Evolutionary conservation across 1,140 invertebrate species (phyloP), one percentile per base, ranked within the genome.

Genomic region (Brachystomella parvula): DNA sequence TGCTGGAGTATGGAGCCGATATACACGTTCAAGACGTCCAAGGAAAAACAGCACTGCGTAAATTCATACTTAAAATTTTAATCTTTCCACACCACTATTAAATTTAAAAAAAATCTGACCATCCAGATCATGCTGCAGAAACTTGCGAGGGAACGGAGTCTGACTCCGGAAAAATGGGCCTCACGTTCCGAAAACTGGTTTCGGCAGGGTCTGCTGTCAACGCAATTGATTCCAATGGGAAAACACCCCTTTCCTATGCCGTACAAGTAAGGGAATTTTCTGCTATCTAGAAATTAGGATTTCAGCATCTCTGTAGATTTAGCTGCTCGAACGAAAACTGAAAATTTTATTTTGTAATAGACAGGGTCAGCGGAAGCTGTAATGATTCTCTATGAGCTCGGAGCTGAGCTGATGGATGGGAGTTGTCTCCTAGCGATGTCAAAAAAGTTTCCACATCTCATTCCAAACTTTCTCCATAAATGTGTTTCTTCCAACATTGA

Each of bases 401-500:
- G 71, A 59, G 73, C 73, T 21, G 73, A 72, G 33, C 59, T 74
- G 19, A 68, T 61, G 30, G 73, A 74, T 53, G 73, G 71, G 0
- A 66, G 67, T 9, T 65, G 65, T 49, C 35, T 74, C 29, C 63
- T 74, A 2, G 29, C 65, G 15, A 74, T 74, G 73, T 58, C 60
- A 9, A 63, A 49, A 47, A 74, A 67, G 64, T 74, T 74, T 59
- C 73, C 73, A 1, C 33, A 39, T n/a, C 26, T 71, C 21, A 72
- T 74, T 33, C 60, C 68, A 26, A 68, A 67, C 2, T 74, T 74
- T 53, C 58, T 74, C n/a, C 71, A 74, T 31, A 69, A 68, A 68
- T 73, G 69, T 31, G 71, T 74, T 9, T 67, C 66, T 0, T 74
- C 73, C 1, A 74, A 74, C 33, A 71, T 74, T 58, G 73, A 73